Conservation (phyloP, 2,113 vertebrate genomes). For the Centropus unirufus region DNA sequence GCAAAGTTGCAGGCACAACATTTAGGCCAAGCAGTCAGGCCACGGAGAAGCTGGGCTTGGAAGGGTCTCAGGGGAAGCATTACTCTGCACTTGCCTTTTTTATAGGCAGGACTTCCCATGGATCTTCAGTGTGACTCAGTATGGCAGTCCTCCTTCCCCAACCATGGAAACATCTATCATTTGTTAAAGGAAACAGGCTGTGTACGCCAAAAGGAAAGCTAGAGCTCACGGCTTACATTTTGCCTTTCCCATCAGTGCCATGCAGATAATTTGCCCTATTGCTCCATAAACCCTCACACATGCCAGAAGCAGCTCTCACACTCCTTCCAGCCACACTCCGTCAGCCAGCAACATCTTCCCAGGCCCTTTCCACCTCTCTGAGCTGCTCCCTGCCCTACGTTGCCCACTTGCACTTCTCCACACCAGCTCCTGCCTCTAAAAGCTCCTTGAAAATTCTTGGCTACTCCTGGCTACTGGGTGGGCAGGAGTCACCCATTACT, state of each 20-base stretch:
- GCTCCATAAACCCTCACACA: neutral
- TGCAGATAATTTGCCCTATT: no score
- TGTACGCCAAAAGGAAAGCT: neutral
- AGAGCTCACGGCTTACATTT: rapidly evolving
- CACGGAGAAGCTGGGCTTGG: neutral
- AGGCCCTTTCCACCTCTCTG: neutral
- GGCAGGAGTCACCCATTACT: rapidly evolving
- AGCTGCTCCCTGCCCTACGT: no score
- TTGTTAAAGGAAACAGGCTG: neutral
- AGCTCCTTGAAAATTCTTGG: neutral
- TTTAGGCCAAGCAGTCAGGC: neutral
- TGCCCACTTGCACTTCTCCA: neutral
- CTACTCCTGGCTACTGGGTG: neutral
- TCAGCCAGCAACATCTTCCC: neutral
- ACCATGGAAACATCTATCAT: neutral
- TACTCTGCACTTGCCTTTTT: neutral
- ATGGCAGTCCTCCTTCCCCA: rapidly evolving
- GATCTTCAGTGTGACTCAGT: rapidly evolving
- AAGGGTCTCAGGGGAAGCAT: neutral
- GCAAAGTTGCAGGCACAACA: neutral
- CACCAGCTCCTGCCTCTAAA: no score
- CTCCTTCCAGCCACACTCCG: neutral
- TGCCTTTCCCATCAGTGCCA: neutral
- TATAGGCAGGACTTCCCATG: neutral
- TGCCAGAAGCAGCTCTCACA: rapidly evolving